These are phyloP conservation scores for Fulmarus glacialis DNA, from an alignment of 2,113 vertebrate species.

Conservation along the genomic window DNA sequence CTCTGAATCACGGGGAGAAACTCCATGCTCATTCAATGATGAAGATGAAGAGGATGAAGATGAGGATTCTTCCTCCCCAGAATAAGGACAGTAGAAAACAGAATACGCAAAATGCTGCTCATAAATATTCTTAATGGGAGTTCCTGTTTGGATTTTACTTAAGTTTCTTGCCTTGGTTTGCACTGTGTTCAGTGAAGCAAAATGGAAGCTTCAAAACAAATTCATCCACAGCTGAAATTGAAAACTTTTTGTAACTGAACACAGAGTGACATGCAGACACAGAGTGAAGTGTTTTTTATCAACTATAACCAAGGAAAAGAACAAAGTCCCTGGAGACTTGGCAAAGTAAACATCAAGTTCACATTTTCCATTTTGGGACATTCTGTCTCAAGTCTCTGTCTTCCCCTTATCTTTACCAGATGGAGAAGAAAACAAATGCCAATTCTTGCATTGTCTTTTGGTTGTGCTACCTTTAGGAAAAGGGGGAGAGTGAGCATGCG, in stretches of 20 bases:
- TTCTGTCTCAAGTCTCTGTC: not conserved
- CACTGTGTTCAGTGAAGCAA: conserved; percentile 50
- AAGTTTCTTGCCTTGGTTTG: conserved; percentile 67
- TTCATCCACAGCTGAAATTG: not conserved
- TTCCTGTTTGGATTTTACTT: conserved; percentile 61
- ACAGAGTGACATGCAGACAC: not conserved
- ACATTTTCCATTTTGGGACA: not conserved
- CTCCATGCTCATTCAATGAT: conserved; percentile 85
- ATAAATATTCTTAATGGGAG: conserved; percentile 54
- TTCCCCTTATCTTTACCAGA: not conserved
- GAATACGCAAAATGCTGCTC: conserved; percentile 38
- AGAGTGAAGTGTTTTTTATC: not conserved
- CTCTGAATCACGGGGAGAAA: conserved; percentile 83
- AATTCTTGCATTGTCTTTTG: not conserved
- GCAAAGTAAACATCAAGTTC: not conserved
- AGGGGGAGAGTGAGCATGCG: not conserved
- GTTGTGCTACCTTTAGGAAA: conserved; percentile 4
- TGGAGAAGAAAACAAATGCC: not conserved
- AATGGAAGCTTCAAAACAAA: conserved; percentile 34
- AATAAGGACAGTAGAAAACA: conserved; percentile 73
- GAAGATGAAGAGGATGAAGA: conserved; percentile 85
- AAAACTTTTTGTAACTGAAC: not conserved
- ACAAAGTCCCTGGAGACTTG: not conserved
- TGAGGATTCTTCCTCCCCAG: conserved; percentile 81
- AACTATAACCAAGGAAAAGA: not conserved